Base-by-base conservation (phyloP, 2,113 vertebrate genomes). In the Alectura lathami region DNA sequence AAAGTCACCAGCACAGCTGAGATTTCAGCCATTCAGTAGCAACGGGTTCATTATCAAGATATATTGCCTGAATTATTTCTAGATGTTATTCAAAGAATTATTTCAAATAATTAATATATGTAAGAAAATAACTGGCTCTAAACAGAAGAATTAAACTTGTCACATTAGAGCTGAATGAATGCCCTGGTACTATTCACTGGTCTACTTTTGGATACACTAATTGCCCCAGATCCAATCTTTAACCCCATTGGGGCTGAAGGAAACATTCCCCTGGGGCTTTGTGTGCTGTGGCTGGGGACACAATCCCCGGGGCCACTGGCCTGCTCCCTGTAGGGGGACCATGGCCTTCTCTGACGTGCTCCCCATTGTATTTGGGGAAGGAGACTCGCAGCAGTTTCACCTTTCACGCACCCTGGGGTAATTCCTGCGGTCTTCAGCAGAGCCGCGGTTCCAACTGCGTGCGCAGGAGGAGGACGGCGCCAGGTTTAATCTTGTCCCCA, bases 71-170 rank as follows among this genome's bases (percentile, higher is more conserved):
- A 96, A 84, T 96, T 97, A 95, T 94, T 96, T 88, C 78, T 94
- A 93, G 76, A 95, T 94, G 90, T 76, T 93, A 92, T 95, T 96
- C 74, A 91, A 66, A 88, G 80, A 96, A 95, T 96, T 93, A 96
- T 96, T 90, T 91, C 95, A 95, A 95, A 96, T 93, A 95, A 96
- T 96, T 94, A 91, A 91, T 95, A 93, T 96, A 93, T 96, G 88
- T 86, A 95, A 94, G 92, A 96, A 95, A 96, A 96, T 94, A 72
- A 94, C 90, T 72, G 90, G 76, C 69, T 94, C 80, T 47, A 53
- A 97, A 90, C 69, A 84, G 91, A 89, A 95, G 96, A 96, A 97
- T 94, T 91, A 88, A 96, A 91, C 73, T 75, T 97, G 94, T 93
- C 95, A 92, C 82, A 92, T 93, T 86, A 92, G 48, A 90, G 50